Evolutionary conservation across 2,113 vertebrate genomes (phyloP).

Genomic region (Theristicus caerulescens): DNA sequence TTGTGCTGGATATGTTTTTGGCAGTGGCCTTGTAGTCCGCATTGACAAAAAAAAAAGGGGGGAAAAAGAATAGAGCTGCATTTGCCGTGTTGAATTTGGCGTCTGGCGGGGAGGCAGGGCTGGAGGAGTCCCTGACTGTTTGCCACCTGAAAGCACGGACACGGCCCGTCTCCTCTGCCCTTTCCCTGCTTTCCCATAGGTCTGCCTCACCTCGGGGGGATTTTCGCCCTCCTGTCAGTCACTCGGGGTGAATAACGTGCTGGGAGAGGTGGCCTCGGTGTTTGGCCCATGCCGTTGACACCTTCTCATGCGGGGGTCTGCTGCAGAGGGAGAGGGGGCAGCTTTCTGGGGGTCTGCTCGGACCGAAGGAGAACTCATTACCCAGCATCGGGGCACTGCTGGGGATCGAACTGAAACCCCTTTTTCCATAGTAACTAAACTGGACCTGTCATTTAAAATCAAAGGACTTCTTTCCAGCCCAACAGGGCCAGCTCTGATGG

Average conservation of each 20-base stretch:
- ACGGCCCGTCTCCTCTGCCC: not conserved
- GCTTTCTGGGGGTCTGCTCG: not conserved
- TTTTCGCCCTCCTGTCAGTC: not conserved
- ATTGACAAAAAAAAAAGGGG: conserved; percentile 43
- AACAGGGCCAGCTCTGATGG: not conserved
- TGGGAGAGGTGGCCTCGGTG: not conserved
- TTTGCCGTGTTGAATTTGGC: conserved; percentile 67
- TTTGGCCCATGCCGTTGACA: not conserved
- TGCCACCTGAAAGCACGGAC: conserved; percentile 61
- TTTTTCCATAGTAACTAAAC: accelerated
- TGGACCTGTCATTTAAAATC: not conserved
- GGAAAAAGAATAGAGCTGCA: conserved; percentile 60
- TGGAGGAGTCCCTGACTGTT: conserved; percentile 46
- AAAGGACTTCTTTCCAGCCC: not conserved
- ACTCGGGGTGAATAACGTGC: not conserved
- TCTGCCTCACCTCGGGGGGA: not conserved
- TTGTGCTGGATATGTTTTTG: conserved; percentile 84
- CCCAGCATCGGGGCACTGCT: not conserved
- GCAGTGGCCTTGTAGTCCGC: conserved; percentile 75
- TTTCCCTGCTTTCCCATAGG: not conserved
- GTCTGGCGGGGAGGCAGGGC: conserved; percentile 67
- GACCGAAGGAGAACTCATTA: not conserved
- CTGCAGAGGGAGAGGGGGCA: not conserved
- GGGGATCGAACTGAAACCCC: not conserved
- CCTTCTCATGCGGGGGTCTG: not conserved